Evolutionary conservation across 2,888 invertebrate genomes (phyloP), one percentile per base, ranked within the genome.

Genomic region (Drosophila affinis): DNA sequence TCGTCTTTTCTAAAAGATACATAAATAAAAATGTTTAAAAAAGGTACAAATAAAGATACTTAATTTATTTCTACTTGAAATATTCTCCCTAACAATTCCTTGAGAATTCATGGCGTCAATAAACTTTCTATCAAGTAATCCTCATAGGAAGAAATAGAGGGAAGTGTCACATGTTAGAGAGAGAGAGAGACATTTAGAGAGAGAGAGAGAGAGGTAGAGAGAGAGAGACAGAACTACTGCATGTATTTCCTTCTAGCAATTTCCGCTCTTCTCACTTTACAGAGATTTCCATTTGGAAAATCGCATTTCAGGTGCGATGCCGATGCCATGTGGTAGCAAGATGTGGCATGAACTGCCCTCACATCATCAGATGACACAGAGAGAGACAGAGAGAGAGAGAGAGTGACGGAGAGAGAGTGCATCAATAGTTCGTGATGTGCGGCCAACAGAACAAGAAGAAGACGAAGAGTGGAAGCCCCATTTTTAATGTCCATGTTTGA

Each of bases 401-500:
- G 32, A 32, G 6, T 14, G 39, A 14, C 14, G 2, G 5, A 39
- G 39, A 39, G 49, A 45, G 49, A 67, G 67, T 68, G 67, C 67
- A 67, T 67, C 12, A 34, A 10, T 5, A 14, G 18, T 34, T 67
- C 67, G 67, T 51, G 49, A 21, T 45, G 69, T 45, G 4, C 14
- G 6, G 2, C 6, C 39, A 39, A 12, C 34, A 34, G 12, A 0
- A 5, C 12, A 29, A 44, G 17, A n/a, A 18, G 18, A 18, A 18
- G 18, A 18, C 1, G 18, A 18, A 32, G 17, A n/a, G 32, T 49
- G 24, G 7, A n/a, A 34, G 48, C 68, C 24, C 57, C 57, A 21
- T 72, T 72, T 73, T 64, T 73, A 72, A 72, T 72, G 71, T 72
- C 73, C 73, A 53, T 71, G 64, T 63, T 71, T 58, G 73, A 71